A percentile compares a stretch with the other conserved stretches of the same genome.
Evolutionary conservation across 1,140 invertebrate species (phyloP).

Genomic region (Macrobrachium rosenbergii): DNA sequence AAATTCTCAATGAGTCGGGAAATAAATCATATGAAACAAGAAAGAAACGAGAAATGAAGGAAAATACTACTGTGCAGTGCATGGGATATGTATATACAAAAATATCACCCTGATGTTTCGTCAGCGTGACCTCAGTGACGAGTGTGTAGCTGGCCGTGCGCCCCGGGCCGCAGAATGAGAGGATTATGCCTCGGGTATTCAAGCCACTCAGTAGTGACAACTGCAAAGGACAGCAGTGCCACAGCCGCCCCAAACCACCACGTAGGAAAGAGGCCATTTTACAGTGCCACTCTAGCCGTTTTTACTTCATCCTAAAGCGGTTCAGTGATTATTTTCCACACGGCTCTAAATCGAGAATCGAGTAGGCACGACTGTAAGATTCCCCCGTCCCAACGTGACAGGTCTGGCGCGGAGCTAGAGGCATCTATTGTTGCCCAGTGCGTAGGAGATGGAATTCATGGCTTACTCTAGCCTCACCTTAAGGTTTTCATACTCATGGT

Average conservation of each 20-base stretch:
- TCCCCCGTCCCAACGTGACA: background rate
- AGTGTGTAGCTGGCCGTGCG: slow-evolving; percentile 29
- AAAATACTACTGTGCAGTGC: background rate
- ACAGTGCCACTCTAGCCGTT: background rate
- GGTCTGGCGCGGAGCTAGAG: background rate
- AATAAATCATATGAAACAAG: background rate
- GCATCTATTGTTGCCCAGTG: no score
- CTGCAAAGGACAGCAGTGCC: slow-evolving; percentile 10
- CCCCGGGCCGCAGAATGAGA: background rate
- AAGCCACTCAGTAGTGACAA: slow-evolving; percentile 29
- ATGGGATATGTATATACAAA: slow-evolving; percentile 36
- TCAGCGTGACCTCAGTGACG: background rate
- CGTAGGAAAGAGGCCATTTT: background rate
- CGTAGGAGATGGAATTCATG: slow-evolving; percentile 3
- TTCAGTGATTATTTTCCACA: no score
- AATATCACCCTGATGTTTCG: slow-evolving; percentile 8
- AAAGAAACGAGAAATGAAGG: background rate
- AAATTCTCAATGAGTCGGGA: background rate
- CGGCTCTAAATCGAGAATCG: no score
- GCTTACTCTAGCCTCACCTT: slow-evolving; percentile 53
- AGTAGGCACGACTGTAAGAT: background rate
- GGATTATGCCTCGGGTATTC: slow-evolving; percentile 21
- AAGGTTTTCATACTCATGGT: slow-evolving; percentile 59
- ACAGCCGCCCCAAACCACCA: background rate
- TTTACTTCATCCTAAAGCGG: no score